phyloP scores from a whole-genome alignment of 2,888 invertebrate genomes.

The Ditylenchus weischeri region DNA sequence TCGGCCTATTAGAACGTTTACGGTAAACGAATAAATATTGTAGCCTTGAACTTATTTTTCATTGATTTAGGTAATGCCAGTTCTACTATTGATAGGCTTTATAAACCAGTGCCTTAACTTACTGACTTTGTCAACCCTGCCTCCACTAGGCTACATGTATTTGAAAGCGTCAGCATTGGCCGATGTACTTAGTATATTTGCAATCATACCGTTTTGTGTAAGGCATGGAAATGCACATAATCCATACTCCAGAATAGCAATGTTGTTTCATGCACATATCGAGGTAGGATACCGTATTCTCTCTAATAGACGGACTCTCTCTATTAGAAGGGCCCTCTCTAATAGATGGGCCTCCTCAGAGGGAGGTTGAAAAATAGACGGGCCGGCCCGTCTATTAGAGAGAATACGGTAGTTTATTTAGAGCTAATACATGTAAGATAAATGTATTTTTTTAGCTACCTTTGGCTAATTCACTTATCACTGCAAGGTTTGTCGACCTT shows the following conservation, averaged over 20 bases:
- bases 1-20: too few species aligned
- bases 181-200: constrained; percentile 71
- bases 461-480: constrained; percentile 60
- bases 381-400: too few species aligned
- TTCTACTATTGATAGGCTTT: constrained; percentile 34
- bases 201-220: constrained; percentile 65
- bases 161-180: constrained; percentile 72
- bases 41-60: too few species aligned
- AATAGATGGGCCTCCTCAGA: too few species aligned
- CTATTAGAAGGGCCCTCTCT: too few species aligned
- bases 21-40: too few species aligned
- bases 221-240: constrained; percentile 41
- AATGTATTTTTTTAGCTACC: constrained; percentile 7
- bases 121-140: constrained; percentile 55
- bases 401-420: too few species aligned
- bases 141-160: constrained; percentile 47
- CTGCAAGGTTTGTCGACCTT: constrained; percentile 53
- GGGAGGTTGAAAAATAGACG: too few species aligned
- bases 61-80: constrained; percentile 5
- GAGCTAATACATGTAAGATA: too few species aligned
- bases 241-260: constrained; percentile 65
- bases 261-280: constrained; percentile 63
- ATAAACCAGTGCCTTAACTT: constrained; percentile 58
- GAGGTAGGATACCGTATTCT: too few species aligned
- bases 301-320: too few species aligned